Evolutionary conservation across 2,888 invertebrate genomes (phyloP).

Genomic region (Cyclophora punctaria): DNA sequence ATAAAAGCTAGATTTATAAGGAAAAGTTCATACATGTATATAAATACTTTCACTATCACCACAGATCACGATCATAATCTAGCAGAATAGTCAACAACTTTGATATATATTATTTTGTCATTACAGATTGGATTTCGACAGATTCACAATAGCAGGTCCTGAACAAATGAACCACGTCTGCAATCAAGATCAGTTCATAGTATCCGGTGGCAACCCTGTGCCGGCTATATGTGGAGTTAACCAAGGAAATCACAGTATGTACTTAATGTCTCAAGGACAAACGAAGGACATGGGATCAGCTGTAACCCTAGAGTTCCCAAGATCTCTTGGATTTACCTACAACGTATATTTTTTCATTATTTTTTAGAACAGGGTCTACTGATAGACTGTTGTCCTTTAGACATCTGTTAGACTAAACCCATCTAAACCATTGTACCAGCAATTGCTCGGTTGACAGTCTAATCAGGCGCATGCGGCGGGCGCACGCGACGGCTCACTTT

Average conservation of each 20-base stretch:
- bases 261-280: background rate
- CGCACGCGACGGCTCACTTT: too few relatives aligned
- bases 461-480: too few relatives aligned
- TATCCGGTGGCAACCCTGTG: slow-evolving; percentile 86
- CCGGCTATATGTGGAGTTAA: slow-evolving; percentile 88
- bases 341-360: too few relatives aligned
- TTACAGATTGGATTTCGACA: slow-evolving; percentile 83
- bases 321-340: too few relatives aligned
- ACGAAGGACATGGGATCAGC: background rate
- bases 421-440: too few relatives aligned
- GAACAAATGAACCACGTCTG: slow-evolving; percentile 85
- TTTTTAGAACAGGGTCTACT: too few relatives aligned
- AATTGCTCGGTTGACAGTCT: too few relatives aligned
- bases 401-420: too few relatives aligned
- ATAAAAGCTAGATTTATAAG: too few relatives aligned
- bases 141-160: slow-evolving; percentile 84
- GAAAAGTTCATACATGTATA: too few relatives aligned
- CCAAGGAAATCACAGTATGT: slow-evolving; percentile 85
- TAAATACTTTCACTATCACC: background rate
- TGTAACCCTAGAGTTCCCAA: background rate
- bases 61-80: background rate
- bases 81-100: background rate
- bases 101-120: slow-evolving; percentile 1
- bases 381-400: too few relatives aligned
- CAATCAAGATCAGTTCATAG: slow-evolving; percentile 88